Evolutionary conservation across 2,113 vertebrate species (phyloP).

Genomic region (Antechinus stuartii): DNA sequence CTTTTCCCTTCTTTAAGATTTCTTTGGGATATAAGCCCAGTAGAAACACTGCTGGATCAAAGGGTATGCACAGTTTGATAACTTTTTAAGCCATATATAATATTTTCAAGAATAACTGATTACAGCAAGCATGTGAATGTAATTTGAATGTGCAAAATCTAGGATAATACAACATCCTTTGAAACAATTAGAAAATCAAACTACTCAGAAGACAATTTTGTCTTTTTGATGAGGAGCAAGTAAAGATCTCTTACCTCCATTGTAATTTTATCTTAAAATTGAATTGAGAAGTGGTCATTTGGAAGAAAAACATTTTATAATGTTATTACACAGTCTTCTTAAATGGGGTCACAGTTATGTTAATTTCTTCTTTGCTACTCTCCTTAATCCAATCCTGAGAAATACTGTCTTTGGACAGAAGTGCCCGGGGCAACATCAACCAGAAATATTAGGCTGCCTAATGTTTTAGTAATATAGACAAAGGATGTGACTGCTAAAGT

Average conservation of each 20-base stretch:
- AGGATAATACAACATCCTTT: neutral
- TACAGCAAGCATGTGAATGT: neutral
- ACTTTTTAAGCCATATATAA: neutral
- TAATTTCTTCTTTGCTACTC: conserved; percentile 44
- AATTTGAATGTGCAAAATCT: neutral
- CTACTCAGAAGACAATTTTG: neutral
- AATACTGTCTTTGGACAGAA: conserved; percentile 27
- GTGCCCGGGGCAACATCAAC: conserved; percentile 10
- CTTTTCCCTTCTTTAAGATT: no score
- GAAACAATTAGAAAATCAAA: neutral
- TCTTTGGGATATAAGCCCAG: no score
- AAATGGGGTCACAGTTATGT: conserved; percentile 22
- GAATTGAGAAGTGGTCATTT: neutral
- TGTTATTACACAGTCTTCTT: conserved; percentile 15
- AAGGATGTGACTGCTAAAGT: conserved; percentile 25
- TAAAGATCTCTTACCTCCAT: neutral
- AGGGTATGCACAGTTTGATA: no score
- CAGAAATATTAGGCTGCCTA: conserved; percentile 46
- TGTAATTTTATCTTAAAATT: conserved; percentile 52
- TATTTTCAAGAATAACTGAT: neutral
- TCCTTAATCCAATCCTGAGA: conserved; percentile 28
- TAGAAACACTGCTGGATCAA: no score
- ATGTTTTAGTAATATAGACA: conserved; percentile 11
- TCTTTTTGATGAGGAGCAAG: neutral
- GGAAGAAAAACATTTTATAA: conserved; percentile 1